Conservation (phyloP, 2,888 invertebrate species). For the Lamellibrachia satsuma region DNA sequence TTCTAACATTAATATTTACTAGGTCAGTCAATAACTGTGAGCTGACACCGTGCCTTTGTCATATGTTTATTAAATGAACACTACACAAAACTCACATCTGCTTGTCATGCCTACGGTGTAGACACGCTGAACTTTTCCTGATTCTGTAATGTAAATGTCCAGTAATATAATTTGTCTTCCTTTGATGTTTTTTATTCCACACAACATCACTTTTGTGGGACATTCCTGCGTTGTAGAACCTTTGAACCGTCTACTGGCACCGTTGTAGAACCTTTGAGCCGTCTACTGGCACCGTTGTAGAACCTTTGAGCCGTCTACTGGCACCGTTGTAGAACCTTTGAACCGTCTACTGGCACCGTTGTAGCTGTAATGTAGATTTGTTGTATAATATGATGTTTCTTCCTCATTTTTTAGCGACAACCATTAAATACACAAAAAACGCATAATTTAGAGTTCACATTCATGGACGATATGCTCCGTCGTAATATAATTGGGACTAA, state of each 20-base stretch:
- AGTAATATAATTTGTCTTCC: not conserved
- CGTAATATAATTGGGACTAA: too few species aligned
- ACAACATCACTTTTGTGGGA: not conserved
- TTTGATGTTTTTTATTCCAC: not conserved
- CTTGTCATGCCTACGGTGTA: not conserved
- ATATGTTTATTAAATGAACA: not conserved
- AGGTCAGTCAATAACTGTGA: not conserved
- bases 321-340: not conserved
- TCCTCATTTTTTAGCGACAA: too few species aligned
- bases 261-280: not conserved
- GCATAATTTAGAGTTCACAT: too few species aligned
- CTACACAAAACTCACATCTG: not conserved
- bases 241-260: not conserved
- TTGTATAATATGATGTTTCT: not conserved
- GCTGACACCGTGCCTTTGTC: not conserved
- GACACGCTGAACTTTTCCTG: not conserved
- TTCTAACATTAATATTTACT: not conserved
- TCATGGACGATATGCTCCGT: too few species aligned
- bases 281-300: not conserved
- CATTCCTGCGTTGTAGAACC: not conserved
- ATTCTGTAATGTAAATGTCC: not conserved
- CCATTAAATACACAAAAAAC: too few species aligned
- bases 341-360: not conserved
- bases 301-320: not conserved
- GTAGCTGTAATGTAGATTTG: too few species aligned